Conservation (phyloP, 1,140 invertebrate genomes). For the Dendroctonus ponderosae region DNA sequence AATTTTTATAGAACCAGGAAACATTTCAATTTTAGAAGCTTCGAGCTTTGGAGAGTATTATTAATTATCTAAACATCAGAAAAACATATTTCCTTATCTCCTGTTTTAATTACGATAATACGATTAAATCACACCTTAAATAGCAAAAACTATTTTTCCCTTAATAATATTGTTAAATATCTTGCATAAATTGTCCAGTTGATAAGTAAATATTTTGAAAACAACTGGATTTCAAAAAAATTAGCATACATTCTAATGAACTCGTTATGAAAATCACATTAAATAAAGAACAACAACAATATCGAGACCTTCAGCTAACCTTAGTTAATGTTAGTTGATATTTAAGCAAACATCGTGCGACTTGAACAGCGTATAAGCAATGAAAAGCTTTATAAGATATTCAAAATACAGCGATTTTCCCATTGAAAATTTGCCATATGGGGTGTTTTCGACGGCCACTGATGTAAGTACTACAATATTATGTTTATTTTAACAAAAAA, state of each 20-base stretch:
- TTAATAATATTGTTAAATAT: not conserved
- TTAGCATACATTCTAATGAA: no score
- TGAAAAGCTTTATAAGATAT: constrained; percentile 62
- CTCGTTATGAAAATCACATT: not conserved
- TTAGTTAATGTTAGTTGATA: not conserved
- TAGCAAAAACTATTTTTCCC: no score
- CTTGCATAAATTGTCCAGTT: not conserved
- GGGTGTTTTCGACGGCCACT: constrained; percentile 84
- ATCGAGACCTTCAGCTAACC: constrained; percentile 5
- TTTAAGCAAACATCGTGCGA: not conserved
- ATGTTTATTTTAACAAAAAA: constrained; percentile 27
- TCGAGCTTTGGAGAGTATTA: no score
- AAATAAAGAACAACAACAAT: not conserved
- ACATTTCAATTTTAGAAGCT: no score
- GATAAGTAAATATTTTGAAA: no score
- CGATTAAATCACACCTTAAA: no score
- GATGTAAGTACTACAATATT: constrained; percentile 69
- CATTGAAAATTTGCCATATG: constrained; percentile 95
- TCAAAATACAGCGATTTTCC: constrained; percentile 77
- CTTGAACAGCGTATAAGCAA: constrained; percentile 37
- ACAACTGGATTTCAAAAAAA: no score
- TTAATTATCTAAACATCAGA: not conserved
- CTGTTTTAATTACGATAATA: no score
- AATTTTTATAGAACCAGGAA: not conserved
- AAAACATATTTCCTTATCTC: no score